Percentiles rank a stretch among this genome's conserved stretches.
These are phyloP conservation scores for Byasa hedistus DNA, from an alignment of 2,888 invertebrate genomes.

Conservation along the genomic window DNA sequence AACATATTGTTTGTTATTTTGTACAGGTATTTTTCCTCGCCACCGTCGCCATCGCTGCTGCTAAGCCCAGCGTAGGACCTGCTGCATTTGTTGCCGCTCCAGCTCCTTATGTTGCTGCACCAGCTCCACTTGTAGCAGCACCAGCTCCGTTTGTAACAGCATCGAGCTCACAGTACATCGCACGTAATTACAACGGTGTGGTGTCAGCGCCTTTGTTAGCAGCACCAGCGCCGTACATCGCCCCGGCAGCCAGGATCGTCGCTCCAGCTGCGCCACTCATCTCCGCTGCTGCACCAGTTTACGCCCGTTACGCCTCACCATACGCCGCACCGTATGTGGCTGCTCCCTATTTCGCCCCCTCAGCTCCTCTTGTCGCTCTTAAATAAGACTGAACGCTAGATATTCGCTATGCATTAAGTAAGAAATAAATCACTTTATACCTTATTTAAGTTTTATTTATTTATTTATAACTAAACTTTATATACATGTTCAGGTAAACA, in stretches of 20 bases:
- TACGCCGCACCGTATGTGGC: slow-evolving; percentile 7
- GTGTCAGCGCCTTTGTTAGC: slow-evolving; percentile 65
- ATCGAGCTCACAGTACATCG: slow-evolving; percentile 82
- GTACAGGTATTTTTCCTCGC: slow-evolving; percentile 64
- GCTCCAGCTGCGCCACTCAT: slow-evolving; percentile 37
- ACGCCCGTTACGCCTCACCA: slow-evolving; percentile 6
- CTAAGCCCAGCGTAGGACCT: slow-evolving; percentile 62
- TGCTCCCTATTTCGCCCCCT: slow-evolving; percentile 35
- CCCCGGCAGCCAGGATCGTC: slow-evolving; percentile 43
- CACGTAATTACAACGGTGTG: slow-evolving; percentile 80
- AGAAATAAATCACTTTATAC: slow-evolving; percentile 2
- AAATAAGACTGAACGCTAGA: slow-evolving; percentile 15
- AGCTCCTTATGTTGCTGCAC: slow-evolving; percentile 48
- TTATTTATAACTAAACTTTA: no score
- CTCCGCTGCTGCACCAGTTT: slow-evolving; percentile 6
- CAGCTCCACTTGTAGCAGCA: slow-evolving; percentile 55
- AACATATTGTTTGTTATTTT: slow-evolving; percentile 4
- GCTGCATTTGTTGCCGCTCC: slow-evolving; percentile 57
- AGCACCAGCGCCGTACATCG: slow-evolving; percentile 48
- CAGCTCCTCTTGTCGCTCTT: slow-evolving; percentile 48
- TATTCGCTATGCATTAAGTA: slow-evolving; percentile 4
- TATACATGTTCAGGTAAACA: no score
- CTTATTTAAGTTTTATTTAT: not conserved
- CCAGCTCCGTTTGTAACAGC: slow-evolving; percentile 82
- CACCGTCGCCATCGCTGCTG: slow-evolving; percentile 54